Conservation (phyloP, 2,888 invertebrate genomes). For the Suillia variegata region DNA sequence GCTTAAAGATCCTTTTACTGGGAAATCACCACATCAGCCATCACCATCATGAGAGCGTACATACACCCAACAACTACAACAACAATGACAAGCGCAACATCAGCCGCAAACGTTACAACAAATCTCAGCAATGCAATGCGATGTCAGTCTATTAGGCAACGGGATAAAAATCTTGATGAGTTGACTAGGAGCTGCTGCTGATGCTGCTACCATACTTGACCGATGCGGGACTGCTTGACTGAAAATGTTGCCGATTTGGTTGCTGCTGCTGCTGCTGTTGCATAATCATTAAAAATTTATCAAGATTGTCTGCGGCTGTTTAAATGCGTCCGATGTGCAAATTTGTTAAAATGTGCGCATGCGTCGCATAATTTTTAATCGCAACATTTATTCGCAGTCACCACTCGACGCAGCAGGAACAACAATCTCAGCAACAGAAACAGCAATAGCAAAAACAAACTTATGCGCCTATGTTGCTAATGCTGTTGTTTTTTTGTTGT, state of each 20-base stretch:
- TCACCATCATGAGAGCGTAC: no score
- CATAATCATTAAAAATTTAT: conserved; percentile 3
- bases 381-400: background rate
- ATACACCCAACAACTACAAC: background rate
- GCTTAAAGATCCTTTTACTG: background rate
- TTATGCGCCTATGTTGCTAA: no score
- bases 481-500: no score
- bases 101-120: conserved; percentile 5
- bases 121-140: background rate
- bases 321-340: conserved; percentile 3
- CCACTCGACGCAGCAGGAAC: no score
- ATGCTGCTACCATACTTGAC: background rate
- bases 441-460: no score
- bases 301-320: background rate
- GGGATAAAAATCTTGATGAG: conserved; percentile 3
- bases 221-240: background rate
- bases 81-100: conserved; percentile 9
- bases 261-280: background rate
- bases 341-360: conserved; percentile 2
- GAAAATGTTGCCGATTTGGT: background rate
- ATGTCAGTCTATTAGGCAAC: conserved; percentile 3
- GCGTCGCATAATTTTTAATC: conserved; percentile 3
- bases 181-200: no score
- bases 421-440: no score
- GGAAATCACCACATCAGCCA: background rate